Conservation (phyloP, 1,140 invertebrate species). For the Nomia melanderi region DNA sequence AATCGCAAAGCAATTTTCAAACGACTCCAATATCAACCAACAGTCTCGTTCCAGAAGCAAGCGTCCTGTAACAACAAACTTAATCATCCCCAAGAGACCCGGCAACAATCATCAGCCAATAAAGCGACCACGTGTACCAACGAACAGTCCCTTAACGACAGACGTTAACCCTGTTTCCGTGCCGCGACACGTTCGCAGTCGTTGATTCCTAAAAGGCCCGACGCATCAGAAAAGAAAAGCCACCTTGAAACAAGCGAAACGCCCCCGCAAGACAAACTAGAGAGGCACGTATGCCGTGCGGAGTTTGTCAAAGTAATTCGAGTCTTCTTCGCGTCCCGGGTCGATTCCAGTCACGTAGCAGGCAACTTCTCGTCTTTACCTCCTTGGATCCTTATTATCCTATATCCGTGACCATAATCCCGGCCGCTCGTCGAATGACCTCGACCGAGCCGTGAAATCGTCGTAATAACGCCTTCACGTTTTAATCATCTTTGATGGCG, state of each 20-base stretch:
- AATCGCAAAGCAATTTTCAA: too few relatives aligned
- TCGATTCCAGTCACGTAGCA: slow-evolving; percentile 75
- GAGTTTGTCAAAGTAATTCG: slow-evolving; percentile 77
- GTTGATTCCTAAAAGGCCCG: slow-evolving; percentile 47
- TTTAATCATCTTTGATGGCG: slow-evolving; percentile 49
- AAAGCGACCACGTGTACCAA: too few relatives aligned
- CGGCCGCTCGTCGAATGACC: slow-evolving; percentile 49
- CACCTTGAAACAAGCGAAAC: background rate
- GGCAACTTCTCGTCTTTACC: slow-evolving; percentile 75
- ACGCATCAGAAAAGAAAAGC: background rate
- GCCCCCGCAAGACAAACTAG: background rate
- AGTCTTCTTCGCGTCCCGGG: slow-evolving; percentile 62
- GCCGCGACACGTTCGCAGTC: background rate
- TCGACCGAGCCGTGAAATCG: slow-evolving; percentile 60
- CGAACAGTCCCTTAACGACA: slow-evolving; percentile 8
- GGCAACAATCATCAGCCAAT: too few relatives aligned
- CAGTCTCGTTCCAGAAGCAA: too few relatives aligned
- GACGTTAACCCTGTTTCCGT: slow-evolving; percentile 45
- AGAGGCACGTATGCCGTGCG: slow-evolving; percentile 50
- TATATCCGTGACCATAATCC: slow-evolving; percentile 70
- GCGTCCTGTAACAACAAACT: too few relatives aligned
- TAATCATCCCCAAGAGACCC: too few relatives aligned
- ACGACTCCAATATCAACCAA: too few relatives aligned
- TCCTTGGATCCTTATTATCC: slow-evolving; percentile 76
- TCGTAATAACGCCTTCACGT: slow-evolving; percentile 52